phyloP scores from a whole-genome alignment of 2,113 vertebrate genomes.

The Danio rerio region GRCz12tu NC_133189.1:49333501-49334000 shows the following conservation, averaged over 20 bases:
- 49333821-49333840: background rate
- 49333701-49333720: constrained; percentile 1
- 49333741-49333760: background rate
- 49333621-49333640: constrained; percentile 29
- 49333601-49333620: constrained; percentile 5
- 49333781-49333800: background rate
- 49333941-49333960: no score
- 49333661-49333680: constrained; percentile 36
- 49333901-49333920: no score
- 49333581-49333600: constrained; percentile 29
- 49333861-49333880: no score
- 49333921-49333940: no score
- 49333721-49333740: constrained; percentile 20
- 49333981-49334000: no score
- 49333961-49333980: no score
- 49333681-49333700: constrained; percentile 21
- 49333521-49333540: constrained; percentile 18
- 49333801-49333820: background rate
- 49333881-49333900: no score
- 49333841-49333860: no score
- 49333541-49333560: background rate
- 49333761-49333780: background rate
- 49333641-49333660: constrained; percentile 11
- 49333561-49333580: constrained; percentile 23
- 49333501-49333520: background rate